These are phyloP conservation scores for Gymnocypris eckloni DNA, from an alignment of 2,797 vertebrate genomes.

Conservation along the genomic window DNA sequence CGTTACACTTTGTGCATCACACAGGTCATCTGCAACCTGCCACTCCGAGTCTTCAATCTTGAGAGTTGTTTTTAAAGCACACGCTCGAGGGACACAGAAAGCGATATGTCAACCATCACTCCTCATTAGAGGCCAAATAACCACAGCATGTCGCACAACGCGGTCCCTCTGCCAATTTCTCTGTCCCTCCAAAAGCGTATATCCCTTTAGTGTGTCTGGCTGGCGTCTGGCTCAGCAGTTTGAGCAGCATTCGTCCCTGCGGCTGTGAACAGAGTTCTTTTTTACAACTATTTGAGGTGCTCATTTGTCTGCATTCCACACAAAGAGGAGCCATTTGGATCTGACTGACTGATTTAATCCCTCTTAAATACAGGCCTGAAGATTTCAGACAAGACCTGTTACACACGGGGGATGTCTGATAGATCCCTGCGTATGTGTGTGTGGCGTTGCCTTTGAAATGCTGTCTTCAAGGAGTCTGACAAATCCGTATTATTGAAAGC, in stretches of 20 bases:
- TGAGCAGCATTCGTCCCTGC: constrained; percentile 1
- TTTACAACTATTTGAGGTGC: constrained; percentile 31
- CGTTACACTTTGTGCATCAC: constrained; percentile 3
- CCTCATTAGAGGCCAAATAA: constrained; percentile 48
- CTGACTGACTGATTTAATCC: constrained; percentile 43
- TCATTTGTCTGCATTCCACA: constrained; percentile 50
- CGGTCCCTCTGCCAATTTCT: constrained; percentile 39
- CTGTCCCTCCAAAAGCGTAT: constrained; percentile 28
- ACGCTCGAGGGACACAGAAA: constrained; percentile 28
- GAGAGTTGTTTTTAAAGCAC: constrained; percentile 31
- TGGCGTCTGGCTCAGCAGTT: constrained; percentile 46
- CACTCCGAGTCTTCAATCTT: neutral
- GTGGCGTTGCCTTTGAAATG: constrained; percentile 47
- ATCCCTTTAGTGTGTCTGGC: constrained; percentile 17
- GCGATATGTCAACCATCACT: constrained; percentile 45
- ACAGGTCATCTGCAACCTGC: constrained; percentile 16
- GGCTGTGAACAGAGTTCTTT: constrained; percentile 19
- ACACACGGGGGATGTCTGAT: constrained; percentile 34
- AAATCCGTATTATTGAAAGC: constrained; percentile 61
- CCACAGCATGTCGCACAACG: constrained; percentile 24
- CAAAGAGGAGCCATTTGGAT: constrained; percentile 37
- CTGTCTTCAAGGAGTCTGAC: constrained; percentile 48
- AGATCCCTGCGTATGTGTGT: constrained; percentile 36
- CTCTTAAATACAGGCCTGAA: constrained; percentile 45
- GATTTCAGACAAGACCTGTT: constrained; percentile 44